Percentiles rank a stretch among this genome's conserved stretches.
Conservation (phyloP, 2,113 vertebrate species). For the Merops nubicus region DNA sequence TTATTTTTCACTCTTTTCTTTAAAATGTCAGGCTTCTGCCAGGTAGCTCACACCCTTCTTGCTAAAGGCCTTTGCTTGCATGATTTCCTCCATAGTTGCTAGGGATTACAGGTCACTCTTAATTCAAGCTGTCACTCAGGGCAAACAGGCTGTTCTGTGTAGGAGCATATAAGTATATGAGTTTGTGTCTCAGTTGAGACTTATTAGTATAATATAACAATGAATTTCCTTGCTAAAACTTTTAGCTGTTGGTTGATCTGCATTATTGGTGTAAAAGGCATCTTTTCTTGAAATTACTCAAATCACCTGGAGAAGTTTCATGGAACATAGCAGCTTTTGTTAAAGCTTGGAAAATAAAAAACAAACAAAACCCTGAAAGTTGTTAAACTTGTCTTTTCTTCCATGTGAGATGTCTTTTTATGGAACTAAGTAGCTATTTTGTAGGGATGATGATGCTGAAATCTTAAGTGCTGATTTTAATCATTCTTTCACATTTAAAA, state of each 20-base stretch:
- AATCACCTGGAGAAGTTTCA: neutral
- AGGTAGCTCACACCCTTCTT: neutral
- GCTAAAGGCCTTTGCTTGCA: neutral
- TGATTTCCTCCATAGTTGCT: neutral
- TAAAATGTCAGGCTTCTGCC: neutral
- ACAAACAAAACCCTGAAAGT: neutral
- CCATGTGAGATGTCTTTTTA: neutral
- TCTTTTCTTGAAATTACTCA: neutral
- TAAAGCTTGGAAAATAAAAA: neutral
- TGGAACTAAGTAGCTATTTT: neutral
- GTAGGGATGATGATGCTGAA: neutral
- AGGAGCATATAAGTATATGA: neutral
- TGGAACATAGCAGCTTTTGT: neutral
- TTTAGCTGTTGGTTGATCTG: neutral
- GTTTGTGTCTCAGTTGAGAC: neutral
- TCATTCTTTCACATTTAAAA: neutral
- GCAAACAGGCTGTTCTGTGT: neutral
- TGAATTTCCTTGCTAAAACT: neutral
- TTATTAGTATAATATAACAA: neutral
- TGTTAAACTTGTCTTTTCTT: neutral
- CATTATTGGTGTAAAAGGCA: neutral
- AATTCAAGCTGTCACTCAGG: neutral
- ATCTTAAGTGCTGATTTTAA: neutral
- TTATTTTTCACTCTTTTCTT: neutral
- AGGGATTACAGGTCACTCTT: neutral